Conservation (phyloP, 2,797 vertebrate species). For the Geotria australis region DNA sequence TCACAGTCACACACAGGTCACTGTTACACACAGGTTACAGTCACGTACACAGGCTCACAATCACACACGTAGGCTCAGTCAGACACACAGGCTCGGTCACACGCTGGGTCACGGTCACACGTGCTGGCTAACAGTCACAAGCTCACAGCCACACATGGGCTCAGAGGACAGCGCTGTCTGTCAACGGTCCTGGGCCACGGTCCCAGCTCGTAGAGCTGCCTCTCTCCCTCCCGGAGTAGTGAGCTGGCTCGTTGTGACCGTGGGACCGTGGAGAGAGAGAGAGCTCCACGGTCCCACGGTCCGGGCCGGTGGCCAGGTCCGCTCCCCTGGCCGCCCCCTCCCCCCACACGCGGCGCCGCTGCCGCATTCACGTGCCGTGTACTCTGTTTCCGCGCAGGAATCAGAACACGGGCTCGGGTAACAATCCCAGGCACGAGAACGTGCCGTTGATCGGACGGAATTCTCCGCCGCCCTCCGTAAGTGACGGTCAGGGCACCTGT, state of each 20-base stretch:
- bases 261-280: no score
- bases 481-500: slow-evolving; percentile 11
- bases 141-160: neutral
- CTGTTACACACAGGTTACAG: no score
- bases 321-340: no score
- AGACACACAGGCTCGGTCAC: neutral
- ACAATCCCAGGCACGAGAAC: slow-evolving; percentile 85
- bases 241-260: no score
- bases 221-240: no score
- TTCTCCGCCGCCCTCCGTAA: slow-evolving; percentile 48
- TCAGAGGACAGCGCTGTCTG: neutral
- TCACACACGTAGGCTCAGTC: neutral
- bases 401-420: slow-evolving; percentile 89
- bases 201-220: no score
- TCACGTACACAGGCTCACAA: neutral
- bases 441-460: slow-evolving; percentile 37
- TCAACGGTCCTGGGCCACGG: no score
- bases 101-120: neutral
- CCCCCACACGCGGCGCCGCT: no score
- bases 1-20: neutral
- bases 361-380: neutral
- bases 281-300: no score
- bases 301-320: no score
- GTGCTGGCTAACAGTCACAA: neutral
- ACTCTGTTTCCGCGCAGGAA: slow-evolving; percentile 38